phyloP scores from a whole-genome alignment of 1,140 invertebrate species.

The Zaprionus africanus region DNA sequence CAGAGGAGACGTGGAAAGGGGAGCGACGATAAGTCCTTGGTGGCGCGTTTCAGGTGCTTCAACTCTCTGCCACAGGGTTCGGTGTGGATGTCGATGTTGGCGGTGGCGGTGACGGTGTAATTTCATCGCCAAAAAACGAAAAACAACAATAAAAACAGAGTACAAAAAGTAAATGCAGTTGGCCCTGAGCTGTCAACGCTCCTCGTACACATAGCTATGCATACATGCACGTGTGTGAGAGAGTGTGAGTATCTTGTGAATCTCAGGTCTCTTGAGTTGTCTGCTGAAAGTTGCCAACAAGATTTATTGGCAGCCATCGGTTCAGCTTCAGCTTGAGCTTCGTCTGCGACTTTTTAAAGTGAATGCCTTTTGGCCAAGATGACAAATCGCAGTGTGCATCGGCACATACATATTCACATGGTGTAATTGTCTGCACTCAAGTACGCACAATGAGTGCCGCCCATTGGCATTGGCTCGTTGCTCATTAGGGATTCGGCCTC shows the following conservation, averaged over 20 bases:
- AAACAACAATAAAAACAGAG: slow-evolving; percentile 40
- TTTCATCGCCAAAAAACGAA: slow-evolving; percentile 70
- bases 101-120: slow-evolving; percentile 63
- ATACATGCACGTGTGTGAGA: slow-evolving; percentile 1
- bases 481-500: not conserved
- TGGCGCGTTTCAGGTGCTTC: slow-evolving; percentile 73
- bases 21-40: slow-evolving; percentile 67
- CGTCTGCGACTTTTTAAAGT: slow-evolving; percentile 73
- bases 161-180: slow-evolving; percentile 79
- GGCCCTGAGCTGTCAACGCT: slow-evolving; percentile 77
- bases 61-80: slow-evolving; percentile 57
- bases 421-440: not conserved
- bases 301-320: slow-evolving; percentile 72
- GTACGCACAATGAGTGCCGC: not conserved
- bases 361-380: slow-evolving; percentile 71
- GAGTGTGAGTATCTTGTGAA: slow-evolving; percentile 28
- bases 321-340: not conserved
- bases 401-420: not conserved
- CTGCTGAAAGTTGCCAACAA: slow-evolving; percentile 73
- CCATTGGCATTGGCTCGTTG: slow-evolving; percentile 9
- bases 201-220: slow-evolving; percentile 2
- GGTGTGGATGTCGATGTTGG: slow-evolving; percentile 31
- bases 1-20: not conserved
- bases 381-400: slow-evolving; percentile 67
- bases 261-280: slow-evolving; percentile 45